A percentile compares a stretch with the other conserved stretches of the same genome.
These are phyloP conservation scores for Synanceia verrucosa DNA, from an alignment of 2,797 vertebrate genomes.

Conservation along the genomic window DNA sequence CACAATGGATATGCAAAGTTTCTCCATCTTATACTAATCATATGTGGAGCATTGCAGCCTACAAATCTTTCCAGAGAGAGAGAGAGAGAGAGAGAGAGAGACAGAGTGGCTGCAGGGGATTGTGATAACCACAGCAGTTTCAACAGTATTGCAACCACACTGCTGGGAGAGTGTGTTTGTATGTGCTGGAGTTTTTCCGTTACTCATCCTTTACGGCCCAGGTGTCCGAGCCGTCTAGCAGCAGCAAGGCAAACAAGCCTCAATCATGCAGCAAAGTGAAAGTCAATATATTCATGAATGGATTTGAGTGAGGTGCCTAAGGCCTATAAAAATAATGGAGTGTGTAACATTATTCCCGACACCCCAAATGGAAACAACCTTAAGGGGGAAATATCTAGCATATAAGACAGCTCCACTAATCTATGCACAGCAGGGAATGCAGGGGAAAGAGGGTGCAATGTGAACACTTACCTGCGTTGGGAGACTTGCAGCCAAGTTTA, in stretches of 20 bases:
- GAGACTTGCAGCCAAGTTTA: slow-evolving; percentile 74
- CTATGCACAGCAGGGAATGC: slow-evolving; percentile 50
- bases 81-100: neutral
- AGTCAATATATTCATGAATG: slow-evolving; percentile 80
- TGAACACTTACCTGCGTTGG: slow-evolving; percentile 63
- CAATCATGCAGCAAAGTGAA: slow-evolving; percentile 76
- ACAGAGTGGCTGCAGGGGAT: slow-evolving; percentile 1
- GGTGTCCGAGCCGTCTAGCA: slow-evolving; percentile 43
- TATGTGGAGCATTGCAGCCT: slow-evolving; percentile 11
- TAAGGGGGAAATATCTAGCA: slow-evolving; percentile 67
- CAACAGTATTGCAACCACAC: slow-evolving; percentile 4
- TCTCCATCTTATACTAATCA: slow-evolving; percentile 16
- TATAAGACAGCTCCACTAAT: slow-evolving; percentile 67
- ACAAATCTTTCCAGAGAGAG: slow-evolving; percentile 7
- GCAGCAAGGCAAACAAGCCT: slow-evolving; percentile 70
- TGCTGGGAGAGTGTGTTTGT: slow-evolving; percentile 12
- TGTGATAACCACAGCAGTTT: slow-evolving; percentile 33
- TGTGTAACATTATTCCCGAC: slow-evolving; percentile 75
- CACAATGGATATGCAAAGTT: slow-evolving; percentile 4
- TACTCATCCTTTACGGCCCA: slow-evolving; percentile 59
- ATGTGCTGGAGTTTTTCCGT: slow-evolving; percentile 26
- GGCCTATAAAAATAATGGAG: slow-evolving; percentile 78
- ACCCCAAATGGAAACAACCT: slow-evolving; percentile 74
- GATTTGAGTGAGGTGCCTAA: slow-evolving; percentile 68
- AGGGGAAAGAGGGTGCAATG: slow-evolving; percentile 41